phyloP scores from a whole-genome alignment of 2,888 invertebrate species.

The Selenia dentaria region DNA sequence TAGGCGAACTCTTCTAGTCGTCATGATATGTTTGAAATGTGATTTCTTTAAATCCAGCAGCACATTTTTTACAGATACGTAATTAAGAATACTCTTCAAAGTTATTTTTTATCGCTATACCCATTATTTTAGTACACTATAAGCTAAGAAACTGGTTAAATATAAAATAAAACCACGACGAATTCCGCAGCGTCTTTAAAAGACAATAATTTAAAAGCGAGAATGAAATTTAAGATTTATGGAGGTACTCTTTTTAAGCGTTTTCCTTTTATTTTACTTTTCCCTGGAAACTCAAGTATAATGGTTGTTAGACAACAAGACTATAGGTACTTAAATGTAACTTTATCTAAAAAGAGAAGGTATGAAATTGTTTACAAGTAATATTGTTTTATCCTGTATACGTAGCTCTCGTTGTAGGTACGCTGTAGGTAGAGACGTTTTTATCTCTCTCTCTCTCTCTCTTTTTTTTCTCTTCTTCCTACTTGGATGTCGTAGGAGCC shows the following conservation, averaged over 20 bases:
- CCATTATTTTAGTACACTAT: not conserved
- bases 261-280: conserved; percentile 9
- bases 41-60: no score
- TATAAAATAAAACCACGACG: conserved; percentile 9
- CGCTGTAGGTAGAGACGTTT: no score
- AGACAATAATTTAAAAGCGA: conserved; percentile 14
- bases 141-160: not conserved
- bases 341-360: not conserved
- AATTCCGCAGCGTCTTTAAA: conserved; percentile 10
- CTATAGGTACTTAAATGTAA: not conserved
- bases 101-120: not conserved
- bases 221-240: conserved; percentile 20
- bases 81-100: no score
- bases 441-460: no score
- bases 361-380: no score
- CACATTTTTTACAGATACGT: no score
- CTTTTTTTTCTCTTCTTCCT: no score
- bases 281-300: conserved; percentile 15
- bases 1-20: no score
- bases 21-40: no score
- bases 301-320: conserved; percentile 9
- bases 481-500: no score
- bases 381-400: no score
- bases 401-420: no score
- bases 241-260: conserved; percentile 11